Percentiles rank a stretch among this genome's conserved stretches.
These are phyloP conservation scores for Chromobotia macracanthus DNA, from an alignment of 2,797 vertebrate genomes.

Conservation along the genomic window DNA sequence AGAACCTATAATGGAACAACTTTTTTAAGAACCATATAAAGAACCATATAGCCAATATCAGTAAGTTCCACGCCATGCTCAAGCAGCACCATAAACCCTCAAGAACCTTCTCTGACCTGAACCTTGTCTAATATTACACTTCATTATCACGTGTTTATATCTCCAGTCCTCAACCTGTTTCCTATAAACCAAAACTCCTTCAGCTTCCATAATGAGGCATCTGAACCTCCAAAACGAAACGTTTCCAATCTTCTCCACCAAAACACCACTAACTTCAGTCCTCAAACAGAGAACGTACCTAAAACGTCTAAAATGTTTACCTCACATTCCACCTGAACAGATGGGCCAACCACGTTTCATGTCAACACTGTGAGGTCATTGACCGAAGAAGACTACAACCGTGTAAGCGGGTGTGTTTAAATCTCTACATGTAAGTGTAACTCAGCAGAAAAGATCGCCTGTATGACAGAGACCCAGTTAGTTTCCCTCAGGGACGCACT, in stretches of 20 bases:
- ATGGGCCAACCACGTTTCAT: constrained; percentile 18
- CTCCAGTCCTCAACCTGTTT: not conserved
- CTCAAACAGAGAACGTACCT: constrained; percentile 29
- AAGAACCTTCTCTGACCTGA: too few relatives aligned
- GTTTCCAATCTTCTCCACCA: not conserved
- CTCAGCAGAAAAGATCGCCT: constrained; percentile 45
- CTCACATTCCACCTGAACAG: not conserved
- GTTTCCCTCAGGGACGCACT: constrained; percentile 45
- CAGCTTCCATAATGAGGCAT: not conserved
- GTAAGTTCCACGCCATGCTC: too few relatives aligned
- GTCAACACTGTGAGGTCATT: constrained; percentile 9
- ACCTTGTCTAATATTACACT: too few relatives aligned
- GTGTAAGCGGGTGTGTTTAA: constrained; percentile 4
- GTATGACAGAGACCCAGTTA: constrained; percentile 28
- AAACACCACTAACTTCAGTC: constrained; percentile 1
- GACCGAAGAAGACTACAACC: constrained; percentile 12
- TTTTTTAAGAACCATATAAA: too few relatives aligned
- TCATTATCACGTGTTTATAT: too few relatives aligned
- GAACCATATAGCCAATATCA: too few relatives aligned
- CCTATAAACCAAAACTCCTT: not conserved
- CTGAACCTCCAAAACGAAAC: constrained; percentile 14
- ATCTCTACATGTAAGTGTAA: constrained; percentile 47
- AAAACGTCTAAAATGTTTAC: constrained; percentile 10
- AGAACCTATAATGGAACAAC: too few relatives aligned
- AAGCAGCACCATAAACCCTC: too few relatives aligned